Conservation (phyloP, 2,888 invertebrate species). For the Iselma pallidipennis region DNA sequence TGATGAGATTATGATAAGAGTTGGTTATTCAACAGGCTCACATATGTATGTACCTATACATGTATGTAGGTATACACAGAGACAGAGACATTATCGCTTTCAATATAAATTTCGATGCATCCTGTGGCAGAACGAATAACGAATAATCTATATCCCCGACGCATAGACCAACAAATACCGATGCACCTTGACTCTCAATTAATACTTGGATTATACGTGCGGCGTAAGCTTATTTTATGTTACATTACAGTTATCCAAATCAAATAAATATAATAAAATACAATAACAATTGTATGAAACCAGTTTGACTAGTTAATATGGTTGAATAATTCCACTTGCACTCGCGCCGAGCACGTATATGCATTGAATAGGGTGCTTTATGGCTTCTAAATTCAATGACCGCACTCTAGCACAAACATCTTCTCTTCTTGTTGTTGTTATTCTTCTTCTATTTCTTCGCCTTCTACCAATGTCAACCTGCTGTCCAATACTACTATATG, state of each 20-base stretch:
- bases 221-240: constrained; percentile 50
- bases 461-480: constrained; percentile 27
- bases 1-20: background rate
- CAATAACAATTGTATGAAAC: constrained; percentile 17
- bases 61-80: background rate
- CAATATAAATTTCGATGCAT: constrained; percentile 43
- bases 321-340: constrained; percentile 39
- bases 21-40: background rate
- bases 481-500: constrained; percentile 10
- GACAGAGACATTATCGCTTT: constrained; percentile 37
- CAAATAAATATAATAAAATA: constrained; percentile 25
- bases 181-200: constrained; percentile 51
- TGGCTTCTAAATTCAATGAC: constrained; percentile 50
- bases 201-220: constrained; percentile 44
- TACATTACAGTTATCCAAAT: constrained; percentile 43
- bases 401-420: constrained; percentile 32
- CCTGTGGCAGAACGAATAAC: constrained; percentile 44
- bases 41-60: background rate
- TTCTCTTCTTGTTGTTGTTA: background rate
- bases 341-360: constrained; percentile 45
- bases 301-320: constrained; percentile 28
- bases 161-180: constrained; percentile 50
- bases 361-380: constrained; percentile 50
- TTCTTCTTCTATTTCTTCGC: background rate
- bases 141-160: constrained; percentile 51